Percentiles rank a stretch among this genome's conserved stretches.
Conservation (phyloP, 1,140 invertebrate genomes). For the Drosophila truncata region DNA sequence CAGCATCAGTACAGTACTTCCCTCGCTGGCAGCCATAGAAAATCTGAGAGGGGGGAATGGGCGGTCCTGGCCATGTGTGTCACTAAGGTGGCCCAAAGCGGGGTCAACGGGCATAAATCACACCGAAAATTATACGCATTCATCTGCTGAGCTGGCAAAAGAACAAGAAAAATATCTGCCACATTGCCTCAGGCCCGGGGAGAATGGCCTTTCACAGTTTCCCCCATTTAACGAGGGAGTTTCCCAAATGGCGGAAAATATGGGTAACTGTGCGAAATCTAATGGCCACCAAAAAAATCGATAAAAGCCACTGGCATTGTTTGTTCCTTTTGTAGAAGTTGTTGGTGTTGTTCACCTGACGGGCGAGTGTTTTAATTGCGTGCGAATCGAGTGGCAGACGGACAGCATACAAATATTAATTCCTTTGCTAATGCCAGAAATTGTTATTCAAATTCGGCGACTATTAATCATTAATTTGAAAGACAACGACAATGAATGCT, state of each 20-base stretch:
- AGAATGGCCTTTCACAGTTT: slow-evolving; percentile 22
- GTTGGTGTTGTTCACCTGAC: slow-evolving; percentile 28
- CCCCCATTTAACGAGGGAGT: slow-evolving; percentile 46
- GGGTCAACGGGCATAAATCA: slow-evolving; percentile 84
- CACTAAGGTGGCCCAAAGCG: slow-evolving; percentile 58
- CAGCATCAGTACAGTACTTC: slow-evolving; percentile 28
- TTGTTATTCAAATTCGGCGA: slow-evolving; percentile 32
- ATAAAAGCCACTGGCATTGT: slow-evolving; percentile 50
- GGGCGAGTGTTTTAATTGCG: slow-evolving; percentile 49
- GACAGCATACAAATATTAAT: slow-evolving; percentile 34
- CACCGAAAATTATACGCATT: slow-evolving; percentile 84
- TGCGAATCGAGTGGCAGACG: slow-evolving; percentile 32
- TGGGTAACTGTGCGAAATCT: slow-evolving; percentile 83
- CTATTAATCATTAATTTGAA: slow-evolving; percentile 33
- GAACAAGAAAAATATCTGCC: slow-evolving; percentile 74
- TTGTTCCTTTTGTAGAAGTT: neutral
- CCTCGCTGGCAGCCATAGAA: slow-evolving; percentile 59
- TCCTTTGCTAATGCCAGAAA: slow-evolving; percentile 42
- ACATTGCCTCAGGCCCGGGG: slow-evolving; percentile 59
- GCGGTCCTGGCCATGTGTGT: slow-evolving; percentile 63
- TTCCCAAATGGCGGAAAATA: slow-evolving; percentile 79
- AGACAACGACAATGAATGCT: slow-evolving; percentile 24
- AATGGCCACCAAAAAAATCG: slow-evolving; percentile 81
- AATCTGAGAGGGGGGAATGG: slow-evolving; percentile 69
- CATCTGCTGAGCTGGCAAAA: slow-evolving; percentile 84